Evolutionary conservation across 1,140 invertebrate species (phyloP), one percentile per base, ranked within the genome.

Genomic region (Drosophila erecta): DNA sequence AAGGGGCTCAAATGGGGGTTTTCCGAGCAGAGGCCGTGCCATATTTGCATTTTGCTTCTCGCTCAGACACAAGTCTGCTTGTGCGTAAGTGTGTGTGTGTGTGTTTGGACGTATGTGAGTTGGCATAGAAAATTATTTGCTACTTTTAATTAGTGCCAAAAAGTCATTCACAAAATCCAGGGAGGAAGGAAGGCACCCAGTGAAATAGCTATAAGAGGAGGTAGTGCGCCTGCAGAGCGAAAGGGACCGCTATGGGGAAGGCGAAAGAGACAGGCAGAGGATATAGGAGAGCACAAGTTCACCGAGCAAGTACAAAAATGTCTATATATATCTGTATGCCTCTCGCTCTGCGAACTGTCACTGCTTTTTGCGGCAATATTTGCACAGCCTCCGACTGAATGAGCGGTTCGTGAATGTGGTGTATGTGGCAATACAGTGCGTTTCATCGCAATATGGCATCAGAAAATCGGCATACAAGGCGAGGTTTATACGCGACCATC

Each of bases 101-200:
- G 27, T 24, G 49, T 47, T 40, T 20, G 57, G 47, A 50, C 22
- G 51, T 66, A 47, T 60, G 70, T 62, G 64, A 67, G 75, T 78
- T 84, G 72, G 72, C 62, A 84, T 65, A 74, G 60, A 74, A 80
- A 85, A 86, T 75, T 76, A 87, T 87, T 87, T 87, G 76, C 76
- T 79, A 79, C 79, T 86, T 87, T 86, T 87, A 87, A 87, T 87
- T 87, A 86, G 83, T 87, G 84, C 76, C 81, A 86, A 87, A 83
- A 86, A 79, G 84, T 87, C 83, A 83, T 79, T 74, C 74, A 86
- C 53, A 73, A 81, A 75, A 74, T 74, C 67, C 62, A 71, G 49
- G 67, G 43, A 60, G 40, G 38, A 30, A 51, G 30, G 17, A 10
- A 30, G 7, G 70, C 35, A 22, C n/a, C 49, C 27, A 33, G 50